Percentiles rank a stretch among this genome's conserved stretches.
phyloP scores from a whole-genome alignment of 2,888 invertebrate genomes.

The Mongoloraphidia duomilia region DNA sequence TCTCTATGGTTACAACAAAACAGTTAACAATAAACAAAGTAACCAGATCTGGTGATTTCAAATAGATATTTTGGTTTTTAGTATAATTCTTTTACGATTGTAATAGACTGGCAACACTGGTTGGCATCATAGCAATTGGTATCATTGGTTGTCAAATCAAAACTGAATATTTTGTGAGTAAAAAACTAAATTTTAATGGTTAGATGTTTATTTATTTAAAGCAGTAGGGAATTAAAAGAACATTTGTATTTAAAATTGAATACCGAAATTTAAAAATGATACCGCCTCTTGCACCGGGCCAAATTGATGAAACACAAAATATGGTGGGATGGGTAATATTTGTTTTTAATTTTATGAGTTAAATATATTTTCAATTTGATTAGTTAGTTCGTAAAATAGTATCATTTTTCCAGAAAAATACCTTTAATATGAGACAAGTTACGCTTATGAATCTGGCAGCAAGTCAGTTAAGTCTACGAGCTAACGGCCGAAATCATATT shows the following conservation, averaged over 20 bases:
- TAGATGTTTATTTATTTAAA: no score
- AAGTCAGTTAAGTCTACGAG: constrained; percentile 40
- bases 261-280: constrained; percentile 24
- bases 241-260: no score
- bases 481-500: constrained; percentile 33
- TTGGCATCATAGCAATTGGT: no score
- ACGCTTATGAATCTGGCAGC: constrained; percentile 56
- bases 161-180: no score
- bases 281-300: constrained; percentile 29
- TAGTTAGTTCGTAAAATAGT: not conserved
- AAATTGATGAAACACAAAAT: constrained; percentile 28
- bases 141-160: no score
- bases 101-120: no score
- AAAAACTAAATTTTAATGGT: no score
- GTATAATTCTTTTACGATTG: no score
- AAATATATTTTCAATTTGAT: constrained; percentile 2
- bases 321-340: constrained; percentile 30
- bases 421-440: constrained; percentile 52
- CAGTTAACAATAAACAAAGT: not conserved
- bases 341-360: constrained; percentile 6
- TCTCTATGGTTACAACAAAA: not conserved
- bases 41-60: no score
- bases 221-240: no score
- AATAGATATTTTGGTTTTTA: no score
- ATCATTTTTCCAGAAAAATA: constrained; percentile 31